Conservation (phyloP, 2,113 vertebrate species). For the Sapayoa aenigma region DNA sequence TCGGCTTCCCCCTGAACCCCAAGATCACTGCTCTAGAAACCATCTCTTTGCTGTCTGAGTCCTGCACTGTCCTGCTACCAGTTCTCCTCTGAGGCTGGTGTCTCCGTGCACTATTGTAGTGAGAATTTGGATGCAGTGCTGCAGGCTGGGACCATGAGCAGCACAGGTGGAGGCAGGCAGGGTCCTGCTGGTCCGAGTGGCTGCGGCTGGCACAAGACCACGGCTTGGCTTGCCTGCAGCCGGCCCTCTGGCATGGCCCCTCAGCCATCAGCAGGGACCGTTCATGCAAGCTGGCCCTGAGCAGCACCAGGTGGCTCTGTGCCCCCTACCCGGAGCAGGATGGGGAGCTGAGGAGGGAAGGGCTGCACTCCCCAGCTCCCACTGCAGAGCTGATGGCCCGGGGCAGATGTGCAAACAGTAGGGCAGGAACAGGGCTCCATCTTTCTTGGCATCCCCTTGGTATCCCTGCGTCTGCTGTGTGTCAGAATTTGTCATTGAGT, state of each 20-base stretch:
- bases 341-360: background rate
- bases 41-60: no score
- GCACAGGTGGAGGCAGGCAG: background rate
- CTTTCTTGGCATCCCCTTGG: background rate
- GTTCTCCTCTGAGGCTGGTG: background rate
- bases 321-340: background rate
- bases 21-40: background rate
- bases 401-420: background rate
- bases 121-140: background rate
- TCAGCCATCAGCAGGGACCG: fast-evolving
- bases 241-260: background rate
- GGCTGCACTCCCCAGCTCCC: fast-evolving
- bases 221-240: background rate
- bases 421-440: background rate
- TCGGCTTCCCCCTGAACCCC: background rate
- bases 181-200: background rate
- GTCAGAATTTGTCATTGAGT: fast-evolving
- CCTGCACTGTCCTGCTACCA: background rate
- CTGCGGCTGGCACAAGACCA: background rate
- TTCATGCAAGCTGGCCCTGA: background rate
- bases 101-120: fast-evolving
- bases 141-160: background rate
- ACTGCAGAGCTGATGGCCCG: background rate
- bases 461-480: background rate
- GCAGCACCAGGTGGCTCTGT: background rate